Base-by-base conservation (phyloP, 2,113 vertebrate genomes). In the Psettodes erumei region DNA sequence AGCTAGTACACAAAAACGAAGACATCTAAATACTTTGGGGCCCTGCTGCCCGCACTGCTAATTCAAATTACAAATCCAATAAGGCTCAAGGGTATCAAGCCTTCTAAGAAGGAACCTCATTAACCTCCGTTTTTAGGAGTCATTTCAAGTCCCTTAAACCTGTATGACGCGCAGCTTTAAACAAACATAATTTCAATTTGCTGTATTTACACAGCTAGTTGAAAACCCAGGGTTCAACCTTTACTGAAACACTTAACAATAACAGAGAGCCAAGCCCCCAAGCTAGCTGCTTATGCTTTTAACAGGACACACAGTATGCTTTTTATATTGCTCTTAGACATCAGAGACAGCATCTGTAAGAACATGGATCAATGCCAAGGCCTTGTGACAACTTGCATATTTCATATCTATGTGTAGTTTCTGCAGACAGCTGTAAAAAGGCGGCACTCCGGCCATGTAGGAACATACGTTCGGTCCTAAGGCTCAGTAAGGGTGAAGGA, bases 21-120 rank as follows among this genome's bases (percentile, higher is more conserved):
- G 16, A 66, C 66, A 42, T 65, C 62, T 65, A 79, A 79, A 86
- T 63, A 66, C 80, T 56, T 70, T 69, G 70, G 68, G 71, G 30
- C 43, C 33, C 61, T 43, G 38, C 64, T 66, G 60, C 43, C 73
- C 9, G 55, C 66, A 47, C 55, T 78, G 77, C 42, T 82, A 77
- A 86, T 86, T 88, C 73, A 86, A 81, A 80, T 77, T 63, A 76
- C 77, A 79, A 87, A 88, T 81, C 84, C 83, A 86, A 79, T 86
- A 78, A 86, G 38, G 51, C 82, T 86, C 88, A 87, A 64, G 81
- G 50, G 51, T 79, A 59, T 85, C 60, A 77, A 65, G 6, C 56
- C 60, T 81, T 32, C 63, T 53, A 59, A 74, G 43, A 50, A 60
- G 43, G 81, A 73, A 79, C 55, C 80, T 83, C 45, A 77, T 86